These are phyloP conservation scores for Canis aureus DNA, from an alignment of 2,113 vertebrate genomes.

Conservation along the genomic window DNA sequence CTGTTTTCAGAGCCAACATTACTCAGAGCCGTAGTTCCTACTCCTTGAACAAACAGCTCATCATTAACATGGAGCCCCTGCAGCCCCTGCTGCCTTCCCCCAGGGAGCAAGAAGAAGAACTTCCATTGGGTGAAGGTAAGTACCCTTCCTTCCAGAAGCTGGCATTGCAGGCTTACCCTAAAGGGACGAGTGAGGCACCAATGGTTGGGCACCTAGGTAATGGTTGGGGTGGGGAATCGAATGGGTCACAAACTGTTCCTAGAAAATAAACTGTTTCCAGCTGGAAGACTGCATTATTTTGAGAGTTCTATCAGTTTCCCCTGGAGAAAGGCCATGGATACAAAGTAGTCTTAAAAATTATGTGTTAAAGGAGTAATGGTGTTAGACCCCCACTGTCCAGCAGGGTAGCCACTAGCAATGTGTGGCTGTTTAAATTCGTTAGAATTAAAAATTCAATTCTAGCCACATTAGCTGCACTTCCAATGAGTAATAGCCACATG, in stretches of 20 bases:
- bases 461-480: background rate
- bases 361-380: background rate
- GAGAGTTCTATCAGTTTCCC: background rate
- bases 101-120: conserved; percentile 91
- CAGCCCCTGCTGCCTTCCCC: conserved; percentile 94
- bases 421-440: background rate
- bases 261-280: background rate
- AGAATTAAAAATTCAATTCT: background rate
- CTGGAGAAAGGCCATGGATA: background rate
- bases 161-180: background rate
- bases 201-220: background rate
- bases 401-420: background rate
- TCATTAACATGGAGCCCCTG: conserved; percentile 98
- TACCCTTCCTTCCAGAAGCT: background rate
- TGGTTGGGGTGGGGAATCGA: background rate
- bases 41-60: conserved; percentile 97
- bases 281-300: background rate
- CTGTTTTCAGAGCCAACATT: conserved; percentile 91
- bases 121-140: conserved; percentile 90
- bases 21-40: conserved; percentile 95
- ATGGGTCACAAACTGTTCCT: background rate
- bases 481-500: background rate
- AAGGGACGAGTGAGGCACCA: background rate
- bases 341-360: conserved; percentile 38
- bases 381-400: background rate